Evolutionary conservation across 2,888 invertebrate species (phyloP), one percentile per base, ranked within the genome.

Genomic region (Apotomis turbidana): DNA sequence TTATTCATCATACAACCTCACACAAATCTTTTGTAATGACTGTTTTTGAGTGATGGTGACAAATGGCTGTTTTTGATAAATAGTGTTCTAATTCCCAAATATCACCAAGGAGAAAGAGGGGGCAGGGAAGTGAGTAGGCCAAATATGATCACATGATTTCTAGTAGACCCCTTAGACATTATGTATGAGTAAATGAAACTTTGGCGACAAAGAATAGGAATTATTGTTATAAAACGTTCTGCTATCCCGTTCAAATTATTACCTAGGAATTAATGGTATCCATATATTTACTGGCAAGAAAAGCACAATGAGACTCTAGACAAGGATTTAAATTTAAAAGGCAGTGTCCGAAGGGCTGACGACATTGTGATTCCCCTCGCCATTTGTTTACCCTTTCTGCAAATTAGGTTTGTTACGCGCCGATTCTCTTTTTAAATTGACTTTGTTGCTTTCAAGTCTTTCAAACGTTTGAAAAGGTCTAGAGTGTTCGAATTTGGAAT

Each of bases 331-430:
- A 66, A 70, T 70, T 68, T 63, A 51, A 61, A 60, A 70, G 27
- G 57, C 63, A 70, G 46, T 67, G 73, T 67, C 73, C 73, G 54
- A 67, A 59, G 59, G 69, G 51, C 51, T 68, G 68, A 44, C 59
- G 62, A 76, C 80, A 85, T 85, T 84, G 82, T 82, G 77, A 82
- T 81, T 81, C 79, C 76, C 75, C 79, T 81, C 80, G 76, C 76
- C 66, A 66, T 85, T 84, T 87, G 86, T 87, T 84, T 86, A 86
- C 85, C 88, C 87, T 87, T 88, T 84, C 79, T 78, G 79, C 82
- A 89, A 90, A 90, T 90, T 87, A 85, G 84, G 83, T 89, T 89
- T 81, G 87, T 86, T 82, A 78, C 85, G 83, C 79, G 74, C 80
- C 80, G 76, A 77, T 74, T 78, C 79, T 75, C 75, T 76, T 77